Conservation (phyloP, 35 echinoderm and acorn worm genomes). For the Eucidaris tribuloides region DNA sequence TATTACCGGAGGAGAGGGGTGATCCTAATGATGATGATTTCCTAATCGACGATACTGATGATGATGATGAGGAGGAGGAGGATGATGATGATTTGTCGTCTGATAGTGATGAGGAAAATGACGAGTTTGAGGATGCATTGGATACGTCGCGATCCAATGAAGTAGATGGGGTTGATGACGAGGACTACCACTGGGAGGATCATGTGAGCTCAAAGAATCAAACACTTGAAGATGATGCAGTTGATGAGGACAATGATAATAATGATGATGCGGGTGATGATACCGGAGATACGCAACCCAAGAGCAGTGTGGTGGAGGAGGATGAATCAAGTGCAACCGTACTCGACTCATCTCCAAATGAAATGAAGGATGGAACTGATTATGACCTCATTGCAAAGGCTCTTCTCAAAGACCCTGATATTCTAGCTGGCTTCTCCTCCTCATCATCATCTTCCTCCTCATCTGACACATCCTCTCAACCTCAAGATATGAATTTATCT, state of each 20-base stretch:
- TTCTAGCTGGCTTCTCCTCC: too few relatives aligned
- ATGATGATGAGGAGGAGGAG: neutral
- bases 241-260: neutral
- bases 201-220: neutral
- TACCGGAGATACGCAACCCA: neutral
- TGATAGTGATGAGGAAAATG: neutral
- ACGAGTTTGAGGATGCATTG: neutral
- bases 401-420: too few relatives aligned
- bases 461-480: too few relatives aligned
- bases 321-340: too few relatives aligned
- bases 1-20: neutral
- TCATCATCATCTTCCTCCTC: too few relatives aligned
- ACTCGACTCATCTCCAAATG: too few relatives aligned
- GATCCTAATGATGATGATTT: neutral
- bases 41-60: neutral
- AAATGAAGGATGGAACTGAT: too few relatives aligned
- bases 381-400: too few relatives aligned
- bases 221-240: neutral
- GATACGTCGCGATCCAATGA: too few relatives aligned
- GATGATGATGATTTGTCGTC: too few relatives aligned
- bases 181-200: constrained; percentile 10
- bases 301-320: neutral
- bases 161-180: neutral
- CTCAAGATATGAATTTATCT: too few relatives aligned
- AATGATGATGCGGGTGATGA: neutral